A percentile compares a stretch with the other conserved stretches of the same genome.
Evolutionary conservation across 2,888 invertebrate species (phyloP).

Genomic region (Leptothorax acervorum): DNA sequence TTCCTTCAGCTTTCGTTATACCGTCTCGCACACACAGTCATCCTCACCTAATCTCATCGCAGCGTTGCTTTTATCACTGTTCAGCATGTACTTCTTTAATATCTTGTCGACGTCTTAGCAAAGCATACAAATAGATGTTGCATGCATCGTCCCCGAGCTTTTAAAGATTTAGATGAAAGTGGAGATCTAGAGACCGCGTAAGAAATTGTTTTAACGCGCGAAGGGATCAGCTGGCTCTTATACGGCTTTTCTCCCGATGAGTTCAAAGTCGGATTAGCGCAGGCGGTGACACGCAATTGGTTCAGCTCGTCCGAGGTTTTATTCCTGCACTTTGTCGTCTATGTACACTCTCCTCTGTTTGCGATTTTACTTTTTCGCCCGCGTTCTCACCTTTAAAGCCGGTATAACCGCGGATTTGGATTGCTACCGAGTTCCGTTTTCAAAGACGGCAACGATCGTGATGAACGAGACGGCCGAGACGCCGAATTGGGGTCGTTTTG

Average conservation of each 20-base stretch:
- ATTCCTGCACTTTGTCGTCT: constrained; percentile 28
- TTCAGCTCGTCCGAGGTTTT: constrained; percentile 36
- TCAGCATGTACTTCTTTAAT: not conserved
- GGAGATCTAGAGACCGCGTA: not conserved
- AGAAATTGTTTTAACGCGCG: constrained; percentile 25
- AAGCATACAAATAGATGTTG: constrained; percentile 11
- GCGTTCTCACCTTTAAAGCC: not conserved
- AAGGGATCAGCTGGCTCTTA: constrained; percentile 25
- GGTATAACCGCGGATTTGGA: constrained; percentile 27
- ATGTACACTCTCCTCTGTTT: not conserved
- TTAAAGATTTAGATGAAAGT: not conserved
- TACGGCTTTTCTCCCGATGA: constrained; percentile 41
- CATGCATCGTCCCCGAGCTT: constrained; percentile 3
- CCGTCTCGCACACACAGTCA: not conserved
- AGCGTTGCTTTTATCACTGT: not conserved
- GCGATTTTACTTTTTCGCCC: not conserved
- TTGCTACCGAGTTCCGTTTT: constrained; percentile 42
- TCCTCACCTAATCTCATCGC: not conserved
- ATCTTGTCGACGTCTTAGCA: not conserved
- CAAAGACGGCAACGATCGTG: constrained; percentile 45
- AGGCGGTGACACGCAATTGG: constrained; percentile 46
- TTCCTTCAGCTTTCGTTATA: constrained; percentile 19
- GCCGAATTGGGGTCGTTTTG: constrained; percentile 41
- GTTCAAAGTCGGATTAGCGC: constrained; percentile 46
- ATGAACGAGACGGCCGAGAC: constrained; percentile 44